phyloP scores from a whole-genome alignment of 2,797 vertebrate species.

The Astyanax mexicanus region DNA sequence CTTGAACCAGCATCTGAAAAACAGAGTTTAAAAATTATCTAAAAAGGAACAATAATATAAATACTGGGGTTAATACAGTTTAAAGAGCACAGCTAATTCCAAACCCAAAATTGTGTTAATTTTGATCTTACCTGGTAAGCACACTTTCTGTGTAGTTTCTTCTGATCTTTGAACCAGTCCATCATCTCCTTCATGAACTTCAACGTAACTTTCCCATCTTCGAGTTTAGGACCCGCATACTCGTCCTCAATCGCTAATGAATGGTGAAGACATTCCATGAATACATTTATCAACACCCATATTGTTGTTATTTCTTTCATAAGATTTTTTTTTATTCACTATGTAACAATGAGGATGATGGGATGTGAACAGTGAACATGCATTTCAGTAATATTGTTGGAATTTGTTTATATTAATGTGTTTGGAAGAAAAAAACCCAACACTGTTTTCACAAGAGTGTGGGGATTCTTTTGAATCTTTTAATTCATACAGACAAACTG shows the following conservation, averaged over 20 bases:
- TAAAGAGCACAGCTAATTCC: no score
- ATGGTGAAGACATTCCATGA: not conserved
- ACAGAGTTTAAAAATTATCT: not conserved
- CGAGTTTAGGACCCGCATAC: conserved; percentile 90
- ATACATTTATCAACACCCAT: not conserved
- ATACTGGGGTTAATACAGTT: no score
- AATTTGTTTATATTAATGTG: no score
- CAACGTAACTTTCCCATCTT: conserved; percentile 87
- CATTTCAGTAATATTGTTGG: no score
- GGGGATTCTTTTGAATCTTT: no score
- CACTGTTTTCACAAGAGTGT: no score
- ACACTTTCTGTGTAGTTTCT: conserved; percentile 94
- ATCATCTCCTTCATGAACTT: conserved; percentile 94
- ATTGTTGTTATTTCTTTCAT: no score
- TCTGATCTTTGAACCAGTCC: conserved; percentile 95
- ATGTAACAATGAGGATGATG: no score
- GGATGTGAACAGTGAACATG: not conserved
- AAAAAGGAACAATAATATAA: no score
- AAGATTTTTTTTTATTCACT: no score
- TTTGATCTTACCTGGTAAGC: conserved; percentile 88
- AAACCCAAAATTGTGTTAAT: no score
- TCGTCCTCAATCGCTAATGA: conserved; percentile 92
- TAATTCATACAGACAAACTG: not conserved
- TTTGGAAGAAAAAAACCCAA: no score
- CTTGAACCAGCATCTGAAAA: conserved; percentile 92